These are phyloP conservation scores for Drosophila trichaetosa DNA, from an alignment of 2,888 invertebrate genomes.

Conservation along the genomic window DNA sequence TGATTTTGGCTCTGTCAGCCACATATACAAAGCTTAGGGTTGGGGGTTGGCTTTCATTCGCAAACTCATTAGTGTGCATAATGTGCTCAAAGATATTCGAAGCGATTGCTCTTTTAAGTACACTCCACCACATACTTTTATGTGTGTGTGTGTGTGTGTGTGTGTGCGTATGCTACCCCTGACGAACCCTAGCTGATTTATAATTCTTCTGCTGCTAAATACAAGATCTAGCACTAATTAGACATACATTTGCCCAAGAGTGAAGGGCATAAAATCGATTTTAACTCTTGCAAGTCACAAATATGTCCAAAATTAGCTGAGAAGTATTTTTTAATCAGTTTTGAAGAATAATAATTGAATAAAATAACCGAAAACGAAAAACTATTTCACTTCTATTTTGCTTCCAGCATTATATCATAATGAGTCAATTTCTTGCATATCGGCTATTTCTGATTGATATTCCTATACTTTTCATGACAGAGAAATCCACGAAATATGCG, in stretches of 20 bases:
- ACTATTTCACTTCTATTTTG: too few relatives aligned
- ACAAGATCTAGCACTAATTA: conserved; percentile 17
- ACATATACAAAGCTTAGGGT: conserved; percentile 17
- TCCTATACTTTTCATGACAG: background rate
- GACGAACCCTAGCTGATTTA: conserved; percentile 2
- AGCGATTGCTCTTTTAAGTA: conserved; percentile 57
- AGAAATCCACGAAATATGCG: too few relatives aligned
- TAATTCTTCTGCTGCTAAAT: conserved; percentile 7
- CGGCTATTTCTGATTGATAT: background rate
- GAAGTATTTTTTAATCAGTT: background rate
- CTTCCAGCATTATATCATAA: background rate
- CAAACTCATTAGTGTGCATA: conserved; percentile 48
- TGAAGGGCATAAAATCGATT: background rate
- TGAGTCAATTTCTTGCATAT: background rate
- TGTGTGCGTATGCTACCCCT: background rate
- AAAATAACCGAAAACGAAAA: too few relatives aligned
- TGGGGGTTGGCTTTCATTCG: conserved; percentile 28
- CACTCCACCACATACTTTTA: conserved; percentile 28
- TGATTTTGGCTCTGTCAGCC: conserved; percentile 45
- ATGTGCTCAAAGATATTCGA: conserved; percentile 49
- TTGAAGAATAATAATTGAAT: background rate
- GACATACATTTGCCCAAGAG: conserved; percentile 1
- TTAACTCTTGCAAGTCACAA: background rate
- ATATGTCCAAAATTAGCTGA: background rate
- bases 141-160: background rate